Conservation (phyloP, 2,797 vertebrate species). For the Aviceda cuculoides region DNA sequence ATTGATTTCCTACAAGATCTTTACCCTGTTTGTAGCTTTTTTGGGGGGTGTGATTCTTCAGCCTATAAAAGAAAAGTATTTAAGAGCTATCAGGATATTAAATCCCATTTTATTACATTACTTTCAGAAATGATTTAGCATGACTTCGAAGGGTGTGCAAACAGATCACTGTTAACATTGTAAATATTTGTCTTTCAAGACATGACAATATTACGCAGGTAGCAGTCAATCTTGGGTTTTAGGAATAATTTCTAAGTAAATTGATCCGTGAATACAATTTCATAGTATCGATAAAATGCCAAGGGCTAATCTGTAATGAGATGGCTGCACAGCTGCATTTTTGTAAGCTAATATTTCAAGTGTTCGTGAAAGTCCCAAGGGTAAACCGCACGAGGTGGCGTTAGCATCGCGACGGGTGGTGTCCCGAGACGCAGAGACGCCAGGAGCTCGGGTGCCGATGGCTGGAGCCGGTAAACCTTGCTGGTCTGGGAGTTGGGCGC, state of each 20-base stretch:
- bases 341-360: background rate
- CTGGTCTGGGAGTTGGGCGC: background rate
- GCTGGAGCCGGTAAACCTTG: background rate
- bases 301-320: background rate
- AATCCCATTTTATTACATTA: background rate
- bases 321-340: background rate
- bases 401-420: background rate
- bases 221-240: background rate
- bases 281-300: background rate
- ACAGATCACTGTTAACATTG: background rate
- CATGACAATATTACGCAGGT: background rate
- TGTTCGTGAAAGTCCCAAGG: background rate
- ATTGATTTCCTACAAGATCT: background rate
- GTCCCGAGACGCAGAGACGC: background rate
- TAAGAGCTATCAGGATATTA: background rate
- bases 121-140: background rate
- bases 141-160: background rate
- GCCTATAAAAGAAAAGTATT: background rate
- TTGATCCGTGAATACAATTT: background rate
- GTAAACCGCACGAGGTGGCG: background rate
- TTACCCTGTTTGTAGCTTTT: background rate
- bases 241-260: background rate
- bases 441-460: rapidly evolving
- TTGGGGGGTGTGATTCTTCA: background rate
- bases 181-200: background rate